Conservation (phyloP, 2,797 vertebrate species). For the Gobio occitaniae region DNA sequence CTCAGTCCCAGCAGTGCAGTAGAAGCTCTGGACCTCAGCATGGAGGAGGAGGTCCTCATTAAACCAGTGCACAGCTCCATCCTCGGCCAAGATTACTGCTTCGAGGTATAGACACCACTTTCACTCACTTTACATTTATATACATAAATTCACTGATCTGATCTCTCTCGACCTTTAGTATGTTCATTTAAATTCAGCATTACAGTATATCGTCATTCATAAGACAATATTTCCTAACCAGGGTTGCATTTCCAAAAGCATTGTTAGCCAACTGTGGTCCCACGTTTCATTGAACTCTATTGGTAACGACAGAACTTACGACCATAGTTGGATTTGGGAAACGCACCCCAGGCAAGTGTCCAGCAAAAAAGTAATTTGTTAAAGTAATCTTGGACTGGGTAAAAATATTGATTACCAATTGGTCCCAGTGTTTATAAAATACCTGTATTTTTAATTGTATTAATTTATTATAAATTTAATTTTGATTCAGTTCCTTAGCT, state of each 20-base stretch:
- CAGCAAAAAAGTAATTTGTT: neutral
- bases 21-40: constrained; percentile 98
- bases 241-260: neutral
- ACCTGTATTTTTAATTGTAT: neutral
- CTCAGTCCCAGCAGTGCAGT: constrained; percentile 97
- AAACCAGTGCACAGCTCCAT: constrained; percentile 99
- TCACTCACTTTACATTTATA: neutral
- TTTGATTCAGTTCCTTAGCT: neutral
- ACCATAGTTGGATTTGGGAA: neutral
- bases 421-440: neutral
- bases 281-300: neutral
- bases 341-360: neutral
- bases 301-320: neutral
- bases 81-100: constrained; percentile 94
- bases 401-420: neutral
- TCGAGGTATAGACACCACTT: constrained; percentile 72
- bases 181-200: neutral
- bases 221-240: constrained; percentile 7
- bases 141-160: constrained; percentile 10
- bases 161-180: neutral
- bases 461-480: too few relatives aligned
- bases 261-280: neutral
- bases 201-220: neutral
- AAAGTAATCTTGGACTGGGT: neutral
- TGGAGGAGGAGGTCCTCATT: constrained; percentile 98